A percentile compares a stretch with the other conserved stretches of the same genome.
These are phyloP conservation scores for Melolontha melolontha DNA, from an alignment of 2,888 invertebrate species.

Conservation along the genomic window DNA sequence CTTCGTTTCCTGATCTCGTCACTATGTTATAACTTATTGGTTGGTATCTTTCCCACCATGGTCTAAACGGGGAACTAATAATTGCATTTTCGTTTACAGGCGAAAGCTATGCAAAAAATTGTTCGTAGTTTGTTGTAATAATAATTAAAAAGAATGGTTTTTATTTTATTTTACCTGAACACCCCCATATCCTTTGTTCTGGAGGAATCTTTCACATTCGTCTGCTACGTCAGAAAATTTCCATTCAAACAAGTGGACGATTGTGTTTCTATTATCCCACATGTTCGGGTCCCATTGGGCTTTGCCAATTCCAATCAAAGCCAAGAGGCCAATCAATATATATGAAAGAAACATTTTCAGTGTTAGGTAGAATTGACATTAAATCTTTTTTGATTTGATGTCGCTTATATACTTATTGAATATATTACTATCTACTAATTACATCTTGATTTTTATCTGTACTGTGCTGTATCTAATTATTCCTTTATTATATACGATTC, in stretches of 20 bases:
- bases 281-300: constrained; percentile 15
- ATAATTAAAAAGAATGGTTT: too few relatives aligned
- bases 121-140: too few relatives aligned
- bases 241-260: constrained; percentile 87
- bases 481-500: too few relatives aligned
- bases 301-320: not conserved
- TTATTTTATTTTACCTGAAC: constrained; percentile 70
- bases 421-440: too few relatives aligned
- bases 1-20: constrained; percentile 83
- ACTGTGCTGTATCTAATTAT: too few relatives aligned
- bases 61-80: constrained; percentile 64
- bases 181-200: constrained; percentile 79
- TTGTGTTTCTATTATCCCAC: constrained; percentile 66
- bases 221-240: constrained; percentile 82
- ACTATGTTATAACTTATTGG: constrained; percentile 82
- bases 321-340: constrained; percentile 3
- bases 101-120: constrained; percentile 70
- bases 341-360: not conserved
- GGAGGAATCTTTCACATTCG: constrained; percentile 83
- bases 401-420: constrained; percentile 5
- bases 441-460: too few relatives aligned
- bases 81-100: constrained; percentile 81
- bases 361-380: too few relatives aligned
- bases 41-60: constrained; percentile 93
- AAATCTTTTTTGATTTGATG: too few relatives aligned